Conservation (phyloP, 2,113 vertebrate genomes). For the Siniperca knerii region DNA sequence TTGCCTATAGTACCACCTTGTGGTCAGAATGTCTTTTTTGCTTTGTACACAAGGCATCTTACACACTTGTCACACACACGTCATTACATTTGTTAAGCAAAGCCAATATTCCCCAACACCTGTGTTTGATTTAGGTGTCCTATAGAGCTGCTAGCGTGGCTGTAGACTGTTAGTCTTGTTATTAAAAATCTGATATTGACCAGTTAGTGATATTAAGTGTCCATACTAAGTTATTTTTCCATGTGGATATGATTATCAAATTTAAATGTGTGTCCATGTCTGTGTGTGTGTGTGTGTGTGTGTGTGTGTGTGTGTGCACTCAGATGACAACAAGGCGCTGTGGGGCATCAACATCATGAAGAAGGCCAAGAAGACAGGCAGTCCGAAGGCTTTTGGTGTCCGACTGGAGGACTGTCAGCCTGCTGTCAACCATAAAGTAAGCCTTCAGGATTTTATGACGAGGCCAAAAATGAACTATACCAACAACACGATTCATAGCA, state of each 20-base stretch:
- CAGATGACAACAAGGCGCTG: conserved; percentile 89
- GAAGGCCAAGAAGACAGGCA: conserved; percentile 89
- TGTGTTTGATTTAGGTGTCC: neutral
- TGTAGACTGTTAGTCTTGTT: too few relatives aligned
- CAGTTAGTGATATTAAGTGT: neutral
- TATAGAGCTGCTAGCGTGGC: neutral
- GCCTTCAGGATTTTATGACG: conserved; percentile 2
- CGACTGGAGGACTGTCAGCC: conserved; percentile 95
- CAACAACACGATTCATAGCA: neutral
- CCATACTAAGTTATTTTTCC: neutral
- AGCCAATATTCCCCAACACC: neutral
- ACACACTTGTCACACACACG: neutral
- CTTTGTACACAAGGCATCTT: neutral
- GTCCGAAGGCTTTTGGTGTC: conserved; percentile 91
- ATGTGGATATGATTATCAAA: neutral
- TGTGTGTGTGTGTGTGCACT: neutral
- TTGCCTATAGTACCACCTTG: too few relatives aligned
- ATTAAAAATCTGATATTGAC: neutral
- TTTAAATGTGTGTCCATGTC: neutral
- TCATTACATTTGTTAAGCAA: neutral
- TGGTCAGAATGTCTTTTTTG: too few relatives aligned
- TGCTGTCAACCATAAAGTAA: conserved; percentile 91
- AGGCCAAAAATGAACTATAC: neutral
- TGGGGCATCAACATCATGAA: conserved; percentile 98
- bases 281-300: neutral